Percentiles rank a stretch among this genome's conserved stretches.
phyloP scores from a whole-genome alignment of 2,888 invertebrate genomes.

The Tiliacea citrago region DNA sequence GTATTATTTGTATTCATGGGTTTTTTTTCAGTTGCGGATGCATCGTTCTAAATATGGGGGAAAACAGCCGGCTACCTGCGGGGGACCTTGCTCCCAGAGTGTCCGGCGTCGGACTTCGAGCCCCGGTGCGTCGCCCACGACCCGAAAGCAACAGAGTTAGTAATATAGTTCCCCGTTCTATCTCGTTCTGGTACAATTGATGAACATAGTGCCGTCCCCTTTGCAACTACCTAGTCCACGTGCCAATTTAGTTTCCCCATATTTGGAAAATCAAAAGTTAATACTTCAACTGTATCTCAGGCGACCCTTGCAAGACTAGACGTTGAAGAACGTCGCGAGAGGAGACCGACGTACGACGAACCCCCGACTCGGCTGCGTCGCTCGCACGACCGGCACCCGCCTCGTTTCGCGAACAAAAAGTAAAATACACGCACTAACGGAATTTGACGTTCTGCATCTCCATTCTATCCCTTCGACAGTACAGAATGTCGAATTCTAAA shows the following conservation, averaged over 20 bases:
- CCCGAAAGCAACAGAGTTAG: constrained; percentile 77
- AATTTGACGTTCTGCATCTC: constrained; percentile 55
- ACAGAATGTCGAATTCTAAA: constrained; percentile 60
- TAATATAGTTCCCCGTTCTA: neutral
- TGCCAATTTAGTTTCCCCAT: neutral
- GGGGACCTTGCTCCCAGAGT: constrained; percentile 73
- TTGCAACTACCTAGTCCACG: neutral
- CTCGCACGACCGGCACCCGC: constrained; percentile 72
- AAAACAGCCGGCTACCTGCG: constrained; percentile 73
- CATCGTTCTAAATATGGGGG: constrained; percentile 53
- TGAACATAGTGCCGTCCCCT: neutral
- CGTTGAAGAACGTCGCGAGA: constrained; percentile 77
- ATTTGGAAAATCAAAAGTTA: neutral
- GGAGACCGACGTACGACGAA: constrained; percentile 77
- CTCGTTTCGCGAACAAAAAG: constrained; percentile 71
- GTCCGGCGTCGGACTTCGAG: constrained; percentile 33
- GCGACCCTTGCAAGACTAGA: constrained; percentile 76
- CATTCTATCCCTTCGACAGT: constrained; percentile 13
- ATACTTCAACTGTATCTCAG: constrained; percentile 64
- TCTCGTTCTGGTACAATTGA: constrained; percentile 1
- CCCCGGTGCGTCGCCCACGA: constrained; percentile 34
- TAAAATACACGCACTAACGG: constrained; percentile 53
- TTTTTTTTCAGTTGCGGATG: constrained; percentile 66
- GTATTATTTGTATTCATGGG: neutral
- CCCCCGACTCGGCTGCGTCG: constrained; percentile 83